Base-by-base conservation (phyloP, 1,140 invertebrate genomes). In the Drosophila bocki region DNA sequence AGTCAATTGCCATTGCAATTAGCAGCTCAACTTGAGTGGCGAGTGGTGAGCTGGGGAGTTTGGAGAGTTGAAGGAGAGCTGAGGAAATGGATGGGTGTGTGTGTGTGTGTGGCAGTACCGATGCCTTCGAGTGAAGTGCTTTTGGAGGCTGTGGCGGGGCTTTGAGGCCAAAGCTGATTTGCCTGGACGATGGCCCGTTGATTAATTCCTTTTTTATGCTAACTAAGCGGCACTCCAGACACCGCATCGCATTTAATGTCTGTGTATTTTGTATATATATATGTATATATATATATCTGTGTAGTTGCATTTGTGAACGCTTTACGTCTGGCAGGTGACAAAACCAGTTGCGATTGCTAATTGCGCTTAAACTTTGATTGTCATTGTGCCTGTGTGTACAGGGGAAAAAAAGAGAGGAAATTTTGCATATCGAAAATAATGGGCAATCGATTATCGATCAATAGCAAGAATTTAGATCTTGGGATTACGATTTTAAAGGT, bases 151-250 rank as follows among this genome's bases (percentile, higher is more conserved):
- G 19, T 37, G 48, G 48, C 48, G 50, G 67, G 69, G 35, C 37
- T 53, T 65, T 65, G 60, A 42, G 71, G 72, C 45, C 62, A 76
- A 75, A 67, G 74, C 71, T 76, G 74, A 57, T 78, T 72, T 78
- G 62, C 44, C 62, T 68, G 71, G 75, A 45, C 68, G 61, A 39
- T 48, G 69, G 76, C 58, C 65, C 63, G 80, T 77, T 87, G 83
- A 87, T 87, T 86, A 82, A 86, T 86, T 87, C 78, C 61, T 82
- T 83, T 87, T 86, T 72, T 82, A 87, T 86, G 83, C 82, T 56
- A 83, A 82, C 78, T 87, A 72, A 79, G 83, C 83, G 75, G 75
- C 65, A 51, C 68, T 78, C 47, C 54, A 68, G 22, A 41, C 63
- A 11, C 51, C 26, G 45, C 47, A 37, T 54, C 47, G 68, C 17